Evolutionary conservation across 1,140 invertebrate species (phyloP).

Genomic region (Acromyrmex echinatior): DNA sequence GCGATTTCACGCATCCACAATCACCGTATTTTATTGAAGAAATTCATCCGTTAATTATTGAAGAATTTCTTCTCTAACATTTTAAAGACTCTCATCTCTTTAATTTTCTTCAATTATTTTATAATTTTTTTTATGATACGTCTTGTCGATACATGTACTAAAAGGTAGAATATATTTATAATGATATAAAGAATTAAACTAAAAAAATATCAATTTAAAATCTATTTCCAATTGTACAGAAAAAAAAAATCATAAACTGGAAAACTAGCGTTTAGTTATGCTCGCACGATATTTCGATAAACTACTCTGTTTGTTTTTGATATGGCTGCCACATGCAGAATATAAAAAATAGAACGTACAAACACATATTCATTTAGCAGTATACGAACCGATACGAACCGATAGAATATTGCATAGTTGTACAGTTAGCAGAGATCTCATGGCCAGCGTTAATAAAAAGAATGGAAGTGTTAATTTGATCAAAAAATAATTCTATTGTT

Average conservation of each 20-base stretch:
- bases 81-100: neutral
- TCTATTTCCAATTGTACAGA: neutral
- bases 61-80: neutral
- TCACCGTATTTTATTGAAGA: neutral
- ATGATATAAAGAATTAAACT: neutral
- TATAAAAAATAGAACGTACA: constrained; percentile 54
- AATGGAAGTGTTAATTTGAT: constrained; percentile 63
- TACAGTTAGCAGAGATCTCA: constrained; percentile 52
- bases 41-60: constrained; percentile 4
- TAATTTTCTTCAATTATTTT: constrained; percentile 15
- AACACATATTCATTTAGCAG: constrained; percentile 39
- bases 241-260: constrained; percentile 35
- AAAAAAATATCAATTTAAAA: neutral
- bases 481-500: constrained; percentile 56
- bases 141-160: neutral
- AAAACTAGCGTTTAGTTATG: constrained; percentile 52
- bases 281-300: constrained; percentile 40
- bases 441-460: constrained; percentile 55
- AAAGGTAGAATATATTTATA: neutral
- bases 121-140: neutral
- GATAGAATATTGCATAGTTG: constrained; percentile 48
- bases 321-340: constrained; percentile 20
- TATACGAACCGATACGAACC: constrained; percentile 16
- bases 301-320: constrained; percentile 51
- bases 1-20: neutral